A percentile compares a stretch with the other conserved stretches of the same genome.
Evolutionary conservation across 2,113 vertebrate species (phyloP).

Genomic region (Zosterops hypoxanthus): DNA sequence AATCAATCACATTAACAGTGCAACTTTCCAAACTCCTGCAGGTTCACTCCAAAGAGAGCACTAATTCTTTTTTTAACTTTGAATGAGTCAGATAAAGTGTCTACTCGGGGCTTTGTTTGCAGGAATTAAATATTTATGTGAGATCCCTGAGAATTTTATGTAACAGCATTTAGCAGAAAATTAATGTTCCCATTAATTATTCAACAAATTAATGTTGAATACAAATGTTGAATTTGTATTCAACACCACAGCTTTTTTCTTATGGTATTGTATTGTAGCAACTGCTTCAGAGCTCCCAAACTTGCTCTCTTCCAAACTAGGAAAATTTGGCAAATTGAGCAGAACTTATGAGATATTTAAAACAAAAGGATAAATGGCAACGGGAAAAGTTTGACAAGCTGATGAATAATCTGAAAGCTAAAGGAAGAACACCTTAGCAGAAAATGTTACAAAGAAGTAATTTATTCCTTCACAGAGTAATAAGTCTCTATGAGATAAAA

Average conservation of each 20-base stretch:
- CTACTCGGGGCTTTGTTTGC: not conserved
- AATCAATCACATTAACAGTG: conserved; percentile 34
- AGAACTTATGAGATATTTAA: not conserved
- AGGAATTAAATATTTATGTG: not conserved
- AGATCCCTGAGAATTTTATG: conserved; percentile 6
- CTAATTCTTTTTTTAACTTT: not conserved
- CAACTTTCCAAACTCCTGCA: conserved; percentile 24
- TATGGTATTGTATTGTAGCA: not conserved
- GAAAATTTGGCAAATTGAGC: not conserved
- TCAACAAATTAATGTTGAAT: too few relatives aligned
- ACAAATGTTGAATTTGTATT: not conserved
- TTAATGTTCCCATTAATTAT: not conserved
- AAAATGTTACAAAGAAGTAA: conserved; percentile 12
- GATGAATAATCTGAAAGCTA: not conserved
- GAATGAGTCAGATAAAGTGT: conserved; percentile 3
- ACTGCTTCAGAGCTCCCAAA: not conserved
- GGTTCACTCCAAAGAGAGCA: conserved; percentile 23
- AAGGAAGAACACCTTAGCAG: conserved; percentile 12
- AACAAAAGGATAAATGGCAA: not conserved
- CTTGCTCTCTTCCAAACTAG: not conserved
- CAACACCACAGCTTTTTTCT: not conserved
- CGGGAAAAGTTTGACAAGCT: not conserved
- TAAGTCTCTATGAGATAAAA: not conserved
- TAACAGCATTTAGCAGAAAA: conserved; percentile 1
- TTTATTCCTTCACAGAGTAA: conserved; percentile 41